Percentiles rank a stretch among this genome's conserved stretches.
Evolutionary conservation across 92 coral and sea anemone genomes (phyloP).

Genomic region (Chrysogorgia sp.): DNA sequence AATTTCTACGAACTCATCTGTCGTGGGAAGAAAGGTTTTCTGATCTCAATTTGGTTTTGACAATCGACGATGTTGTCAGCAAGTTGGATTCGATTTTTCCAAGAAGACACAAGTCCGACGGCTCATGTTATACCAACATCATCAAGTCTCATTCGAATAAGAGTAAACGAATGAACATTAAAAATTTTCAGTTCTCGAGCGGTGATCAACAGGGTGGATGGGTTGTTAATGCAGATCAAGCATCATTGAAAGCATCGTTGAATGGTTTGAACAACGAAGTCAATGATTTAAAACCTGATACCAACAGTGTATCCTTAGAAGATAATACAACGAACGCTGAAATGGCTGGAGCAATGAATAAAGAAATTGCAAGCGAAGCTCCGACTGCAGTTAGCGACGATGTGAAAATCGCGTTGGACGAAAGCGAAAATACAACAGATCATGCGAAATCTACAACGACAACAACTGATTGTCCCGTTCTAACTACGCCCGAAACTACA

Average conservation of each 20-base stretch:
- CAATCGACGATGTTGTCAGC: background rate
- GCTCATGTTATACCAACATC: background rate
- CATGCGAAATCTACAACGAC: background rate
- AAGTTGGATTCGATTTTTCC: constrained; percentile 33
- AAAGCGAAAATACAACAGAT: background rate
- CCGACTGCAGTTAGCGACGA: background rate
- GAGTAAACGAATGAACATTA: background rate
- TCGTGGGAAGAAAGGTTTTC: constrained; percentile 19
- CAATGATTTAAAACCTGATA: background rate
- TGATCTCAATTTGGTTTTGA: constrained; percentile 3
- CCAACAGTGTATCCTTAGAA: background rate
- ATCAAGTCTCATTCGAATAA: background rate
- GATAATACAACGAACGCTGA: background rate
- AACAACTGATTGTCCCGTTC: too few species aligned
- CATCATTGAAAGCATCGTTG: background rate
- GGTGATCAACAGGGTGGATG: background rate
- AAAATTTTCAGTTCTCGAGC: background rate
- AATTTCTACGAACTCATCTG: constrained; percentile 26
- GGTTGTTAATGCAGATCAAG: background rate
- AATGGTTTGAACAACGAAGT: background rate
- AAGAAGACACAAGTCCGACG: background rate
- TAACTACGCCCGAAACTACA: background rate
- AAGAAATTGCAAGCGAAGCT: background rate
- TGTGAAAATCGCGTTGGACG: background rate
- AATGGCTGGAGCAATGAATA: background rate